Base-by-base conservation (phyloP, 1,140 invertebrate species). In the Caenorhabditis brenneri region DNA sequence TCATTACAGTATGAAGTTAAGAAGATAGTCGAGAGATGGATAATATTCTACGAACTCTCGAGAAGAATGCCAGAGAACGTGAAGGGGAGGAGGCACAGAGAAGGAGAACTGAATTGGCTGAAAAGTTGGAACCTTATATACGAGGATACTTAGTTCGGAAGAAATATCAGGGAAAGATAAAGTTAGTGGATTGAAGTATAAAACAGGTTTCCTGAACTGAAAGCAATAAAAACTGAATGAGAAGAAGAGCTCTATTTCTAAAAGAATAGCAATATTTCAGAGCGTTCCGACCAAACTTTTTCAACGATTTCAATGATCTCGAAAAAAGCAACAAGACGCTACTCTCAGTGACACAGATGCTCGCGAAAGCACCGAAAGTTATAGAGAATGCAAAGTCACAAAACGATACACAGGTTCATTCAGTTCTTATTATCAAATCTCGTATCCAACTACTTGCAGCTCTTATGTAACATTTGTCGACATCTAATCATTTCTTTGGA, bases 401-500 rank as follows among this genome's bases (percentile, higher is more conserved):
- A 7, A 39, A 74, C 1, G 65, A 74, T 74, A 74, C 10, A 74
- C 29, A 74, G 65, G 65, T 74, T 39, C 12, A 42, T 12, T 24
- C 36, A 12, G 6, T 27, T 24, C n/a, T n/a, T n/a, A n/a, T n/a
- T n/a, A n/a, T n/a, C n/a, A n/a, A n/a, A n/a, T n/a, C n/a, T n/a
- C n/a, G n/a, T n/a, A n/a, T n/a, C n/a, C n/a, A n/a, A n/a, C n/a
- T n/a, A n/a, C n/a, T n/a, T n/a, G n/a, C 51, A 85, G 84, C 15
- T 81, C 1, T 27, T 85, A 15, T 48, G 58, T 39, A 46, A 48
- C 19, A 69, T 85, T 6, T 83, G 80, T 46, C 84, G 84, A 19
- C 81, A 85, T 48, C 53, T 85, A n/a, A 82, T 85, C 15, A 51
- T 85, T 22, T 85, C 84, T 5, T 22, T 85, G 16, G 84, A 85